Percentiles rank a stretch among this genome's conserved stretches.
Evolutionary conservation across 2,888 invertebrate species (phyloP).

Genomic region (Trichopoda pennipes): DNA sequence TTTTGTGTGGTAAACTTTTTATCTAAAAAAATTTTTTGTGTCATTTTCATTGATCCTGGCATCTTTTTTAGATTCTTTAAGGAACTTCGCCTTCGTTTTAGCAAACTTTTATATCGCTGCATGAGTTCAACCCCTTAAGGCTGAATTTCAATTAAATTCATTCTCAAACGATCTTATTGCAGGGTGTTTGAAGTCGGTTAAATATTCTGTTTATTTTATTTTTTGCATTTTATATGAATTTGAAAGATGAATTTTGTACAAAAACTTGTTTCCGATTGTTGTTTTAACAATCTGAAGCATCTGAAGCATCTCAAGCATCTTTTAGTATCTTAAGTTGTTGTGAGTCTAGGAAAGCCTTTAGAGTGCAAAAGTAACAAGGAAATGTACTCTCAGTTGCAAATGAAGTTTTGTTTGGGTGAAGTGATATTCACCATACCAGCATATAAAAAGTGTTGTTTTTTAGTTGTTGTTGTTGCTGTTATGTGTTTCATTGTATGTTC

Average conservation of each 20-base stretch:
- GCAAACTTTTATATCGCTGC: no score
- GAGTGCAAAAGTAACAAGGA: conserved; percentile 52
- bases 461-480: conserved; percentile 11
- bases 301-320: no score
- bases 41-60: no score
- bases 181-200: background rate
- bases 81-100: no score
- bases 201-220: background rate
- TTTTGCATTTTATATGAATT: background rate
- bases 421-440: conserved; percentile 24
- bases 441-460: background rate
- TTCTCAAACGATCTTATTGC: background rate
- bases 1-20: no score
- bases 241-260: conserved; percentile 28
- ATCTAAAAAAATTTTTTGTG: no score
- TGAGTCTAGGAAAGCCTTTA: conserved; percentile 19
- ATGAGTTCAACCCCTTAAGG: background rate
- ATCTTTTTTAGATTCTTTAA: no score
- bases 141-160: background rate
- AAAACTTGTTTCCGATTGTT: conserved; percentile 41
- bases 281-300: background rate
- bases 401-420: conserved; percentile 21
- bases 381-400: conserved; percentile 32
- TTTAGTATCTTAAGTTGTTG: background rate
- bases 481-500: no score